Conservation (phyloP, 2,888 invertebrate species). For the Thymelicus lineola region DNA sequence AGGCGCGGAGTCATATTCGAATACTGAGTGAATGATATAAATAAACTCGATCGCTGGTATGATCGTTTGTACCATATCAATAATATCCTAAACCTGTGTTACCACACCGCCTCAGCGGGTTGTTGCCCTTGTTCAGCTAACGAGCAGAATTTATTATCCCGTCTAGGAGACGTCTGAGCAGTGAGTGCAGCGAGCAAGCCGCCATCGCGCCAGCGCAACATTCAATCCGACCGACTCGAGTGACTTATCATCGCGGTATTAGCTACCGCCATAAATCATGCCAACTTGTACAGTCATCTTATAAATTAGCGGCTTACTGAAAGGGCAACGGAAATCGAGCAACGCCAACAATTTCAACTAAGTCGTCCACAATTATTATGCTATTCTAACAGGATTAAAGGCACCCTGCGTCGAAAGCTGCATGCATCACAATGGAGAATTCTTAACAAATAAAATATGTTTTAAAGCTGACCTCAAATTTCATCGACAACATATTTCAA, state of each 20-base stretch:
- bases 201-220: neutral
- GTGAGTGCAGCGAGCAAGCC: neutral
- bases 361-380: no score
- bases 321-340: no score
- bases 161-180: conserved; percentile 23
- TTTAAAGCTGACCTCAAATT: no score
- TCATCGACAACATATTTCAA: no score
- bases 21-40: no score
- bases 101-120: conserved; percentile 3
- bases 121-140: neutral
- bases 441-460: no score
- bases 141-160: conserved; percentile 18
- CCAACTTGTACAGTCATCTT: conserved; percentile 1
- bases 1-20: no score
- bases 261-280: conserved; percentile 9
- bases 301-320: neutral
- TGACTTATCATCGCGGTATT: conserved; percentile 17
- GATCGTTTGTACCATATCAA: neutral
- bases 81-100: conserved; percentile 4
- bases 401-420: no score
- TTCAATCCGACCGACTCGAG: neutral
- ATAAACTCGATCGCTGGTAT: neutral
- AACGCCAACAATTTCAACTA: no score
- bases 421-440: no score
- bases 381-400: no score